A percentile compares a stretch with the other conserved stretches of the same genome.
Conservation (phyloP, 2,888 invertebrate species). For the Thereva unica region DNA sequence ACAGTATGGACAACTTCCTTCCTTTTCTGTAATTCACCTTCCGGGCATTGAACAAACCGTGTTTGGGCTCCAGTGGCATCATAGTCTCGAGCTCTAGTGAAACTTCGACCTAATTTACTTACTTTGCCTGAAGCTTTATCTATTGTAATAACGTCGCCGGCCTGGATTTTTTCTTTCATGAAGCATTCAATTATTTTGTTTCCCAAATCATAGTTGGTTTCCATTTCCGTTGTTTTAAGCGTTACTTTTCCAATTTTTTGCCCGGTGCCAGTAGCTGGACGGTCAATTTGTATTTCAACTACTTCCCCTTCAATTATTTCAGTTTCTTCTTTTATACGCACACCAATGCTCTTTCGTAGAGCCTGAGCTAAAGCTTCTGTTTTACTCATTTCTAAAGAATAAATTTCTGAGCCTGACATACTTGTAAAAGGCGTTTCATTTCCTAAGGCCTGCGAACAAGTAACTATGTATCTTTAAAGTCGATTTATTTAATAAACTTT, state of each 20-base stretch:
- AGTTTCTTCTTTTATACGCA: slow-evolving; percentile 95
- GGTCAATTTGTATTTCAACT: slow-evolving; percentile 94
- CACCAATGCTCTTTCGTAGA: slow-evolving; percentile 95
- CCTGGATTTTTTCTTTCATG: slow-evolving; percentile 93
- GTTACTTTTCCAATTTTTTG: slow-evolving; percentile 85
- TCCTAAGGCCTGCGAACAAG: slow-evolving; percentile 69
- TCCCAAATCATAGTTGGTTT: slow-evolving; percentile 97
- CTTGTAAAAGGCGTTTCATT: slow-evolving; percentile 97
- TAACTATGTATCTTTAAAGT: background rate
- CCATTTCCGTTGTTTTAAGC: slow-evolving; percentile 99
- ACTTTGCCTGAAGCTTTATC: slow-evolving; percentile 98
- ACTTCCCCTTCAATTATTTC: slow-evolving; percentile 99
- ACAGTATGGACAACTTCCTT: slow-evolving; percentile 98
- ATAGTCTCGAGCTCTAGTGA: slow-evolving; percentile 94
- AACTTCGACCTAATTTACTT: slow-evolving; percentile 88
- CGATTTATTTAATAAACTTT: background rate
- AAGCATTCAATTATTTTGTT: slow-evolving; percentile 97
- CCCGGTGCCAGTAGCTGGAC: slow-evolving; percentile 88
- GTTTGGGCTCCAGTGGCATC: slow-evolving; percentile 91
- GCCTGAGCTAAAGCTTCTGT: slow-evolving; percentile 98
- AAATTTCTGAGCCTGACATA: slow-evolving; percentile 98
- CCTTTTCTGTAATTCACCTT: slow-evolving; percentile 96
- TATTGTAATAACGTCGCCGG: slow-evolving; percentile 96
- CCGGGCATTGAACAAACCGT: slow-evolving; percentile 96
- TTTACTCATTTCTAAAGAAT: slow-evolving; percentile 98